These are phyloP conservation scores for Caerostris darwini DNA, from an alignment of 1,140 invertebrate genomes.

Conservation along the genomic window DNA sequence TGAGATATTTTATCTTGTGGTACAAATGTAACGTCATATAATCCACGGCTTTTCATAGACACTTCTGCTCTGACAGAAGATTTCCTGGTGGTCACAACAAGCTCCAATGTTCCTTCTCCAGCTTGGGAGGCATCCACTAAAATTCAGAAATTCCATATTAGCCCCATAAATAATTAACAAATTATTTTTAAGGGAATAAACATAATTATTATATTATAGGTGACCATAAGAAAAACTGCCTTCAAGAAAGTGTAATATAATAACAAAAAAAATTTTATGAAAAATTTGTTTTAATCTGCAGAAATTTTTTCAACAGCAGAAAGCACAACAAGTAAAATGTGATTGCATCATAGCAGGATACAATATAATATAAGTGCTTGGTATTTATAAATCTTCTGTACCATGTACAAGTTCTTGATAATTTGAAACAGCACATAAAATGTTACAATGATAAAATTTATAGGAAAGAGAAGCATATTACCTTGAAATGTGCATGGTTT, in stretches of 20 bases:
- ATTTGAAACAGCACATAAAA: no score
- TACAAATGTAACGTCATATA: constrained; percentile 98
- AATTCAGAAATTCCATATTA: not conserved
- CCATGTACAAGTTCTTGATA: no score
- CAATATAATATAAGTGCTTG: no score
- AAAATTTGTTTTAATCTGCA: no score
- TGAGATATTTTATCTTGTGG: constrained; percentile 94
- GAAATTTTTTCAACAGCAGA: no score
- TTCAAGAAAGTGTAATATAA: not conserved
- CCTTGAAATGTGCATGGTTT: constrained; percentile 82
- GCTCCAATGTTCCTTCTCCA: constrained; percentile 96
- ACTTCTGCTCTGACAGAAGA: constrained; percentile 86
- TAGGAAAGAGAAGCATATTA: constrained; percentile 78
- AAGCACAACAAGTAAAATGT: no score
- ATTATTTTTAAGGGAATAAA: not conserved
- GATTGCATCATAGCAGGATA: no score
- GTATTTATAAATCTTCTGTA: no score
- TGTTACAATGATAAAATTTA: no score
- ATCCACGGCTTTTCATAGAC: constrained; percentile 92
- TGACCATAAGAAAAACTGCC: not conserved
- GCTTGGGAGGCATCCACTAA: constrained; percentile 96
- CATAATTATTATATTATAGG: not conserved
- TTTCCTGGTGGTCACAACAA: constrained; percentile 95
- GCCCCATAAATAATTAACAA: not conserved
- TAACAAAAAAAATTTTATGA: no score